Base-by-base conservation (phyloP, 2,113 vertebrate genomes). In the Henicopernis longicauda region DNA sequence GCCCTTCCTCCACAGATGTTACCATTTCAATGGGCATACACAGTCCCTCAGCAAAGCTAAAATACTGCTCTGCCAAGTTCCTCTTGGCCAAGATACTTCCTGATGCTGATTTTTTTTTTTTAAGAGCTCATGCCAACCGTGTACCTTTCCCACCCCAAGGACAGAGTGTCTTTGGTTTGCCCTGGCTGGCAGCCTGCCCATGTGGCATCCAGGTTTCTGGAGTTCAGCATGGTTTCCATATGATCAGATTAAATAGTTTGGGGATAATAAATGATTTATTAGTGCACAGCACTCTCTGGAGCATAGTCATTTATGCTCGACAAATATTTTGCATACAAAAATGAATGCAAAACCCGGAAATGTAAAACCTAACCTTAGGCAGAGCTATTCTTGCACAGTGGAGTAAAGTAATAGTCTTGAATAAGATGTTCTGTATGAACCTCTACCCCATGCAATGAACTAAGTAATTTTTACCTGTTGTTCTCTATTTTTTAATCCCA, bases 1-100 rank as follows among this genome's bases (percentile, higher is more conserved):
- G 91, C 96, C 96, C 93, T 97, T 97, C 95, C 96, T 95, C 96
- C 96, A 96, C 96, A 97, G 96, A 95, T 95, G 96, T 87, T 87
- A 52, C 70, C 11, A 0, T 70, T 85, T 97, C 97, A 96, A 95
- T 95, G 91, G 89, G 94, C 91, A 93, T 36, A 95, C 86, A 96
- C 52, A 95, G 94, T 82, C 81, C 86, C 95, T 91, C 84, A 54
- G 91, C 95, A 93, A 57, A 91, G 87, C 93, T 96, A 34, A 88
- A 95, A 91, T 32, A 27, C 79, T 38, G 81, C 83, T 85, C 62
- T 97, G 96, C 96, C 97, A 96, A 97, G 93, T 96, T 97, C 93
- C 91, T 95, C 81, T 96, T 96, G 95, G 96, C 97, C 93, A 91
- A 95, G 94, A 80, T 58, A 97, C 94, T 96, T 97, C 95, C 93